These are phyloP conservation scores for Rhabdomys pumilio DNA, from an alignment of 2,797 vertebrate species.

Conservation along the genomic window DNA sequence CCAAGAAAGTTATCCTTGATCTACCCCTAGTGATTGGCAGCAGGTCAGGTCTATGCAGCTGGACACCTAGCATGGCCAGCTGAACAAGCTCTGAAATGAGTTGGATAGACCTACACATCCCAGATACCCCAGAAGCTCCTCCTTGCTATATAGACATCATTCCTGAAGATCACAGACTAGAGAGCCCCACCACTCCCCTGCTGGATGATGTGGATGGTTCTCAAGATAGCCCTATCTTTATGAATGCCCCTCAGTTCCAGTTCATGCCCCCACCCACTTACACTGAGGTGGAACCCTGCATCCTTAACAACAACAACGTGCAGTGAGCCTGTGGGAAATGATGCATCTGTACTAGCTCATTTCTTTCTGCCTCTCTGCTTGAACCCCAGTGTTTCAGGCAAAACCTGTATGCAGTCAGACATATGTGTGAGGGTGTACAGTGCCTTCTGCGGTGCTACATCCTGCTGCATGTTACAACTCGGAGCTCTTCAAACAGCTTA, in stretches of 20 bases:
- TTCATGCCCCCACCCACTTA: constrained; percentile 95
- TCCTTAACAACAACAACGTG: constrained; percentile 85
- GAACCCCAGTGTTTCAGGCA: constrained; percentile 52
- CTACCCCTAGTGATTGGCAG: constrained; percentile 97
- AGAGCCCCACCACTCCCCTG: constrained; percentile 95
- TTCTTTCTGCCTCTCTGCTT: constrained; percentile 57
- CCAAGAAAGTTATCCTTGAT: constrained; percentile 96
- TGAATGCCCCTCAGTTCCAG: constrained; percentile 92
- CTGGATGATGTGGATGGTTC: constrained; percentile 93
- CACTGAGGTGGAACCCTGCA: constrained; percentile 92
- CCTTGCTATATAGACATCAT: constrained; percentile 95
- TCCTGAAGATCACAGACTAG: constrained; percentile 92
- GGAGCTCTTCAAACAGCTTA: too few relatives aligned
- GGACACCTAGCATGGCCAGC: constrained; percentile 96
- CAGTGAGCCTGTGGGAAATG: constrained; percentile 81
- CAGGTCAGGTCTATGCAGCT: constrained; percentile 94
- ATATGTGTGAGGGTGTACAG: too few relatives aligned
- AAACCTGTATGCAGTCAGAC: too few relatives aligned
- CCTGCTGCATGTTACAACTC: too few relatives aligned
- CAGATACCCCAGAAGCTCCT: constrained; percentile 91
- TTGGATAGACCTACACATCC: constrained; percentile 96
- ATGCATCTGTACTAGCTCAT: constrained; percentile 40
- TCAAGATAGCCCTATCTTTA: constrained; percentile 97
- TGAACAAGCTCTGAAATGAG: constrained; percentile 93
- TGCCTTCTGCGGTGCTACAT: too few relatives aligned